Evolutionary conservation across 2,113 vertebrate species (phyloP), one percentile per base, ranked within the genome.

Genomic region (Chlorodrepanis virens): DNA sequence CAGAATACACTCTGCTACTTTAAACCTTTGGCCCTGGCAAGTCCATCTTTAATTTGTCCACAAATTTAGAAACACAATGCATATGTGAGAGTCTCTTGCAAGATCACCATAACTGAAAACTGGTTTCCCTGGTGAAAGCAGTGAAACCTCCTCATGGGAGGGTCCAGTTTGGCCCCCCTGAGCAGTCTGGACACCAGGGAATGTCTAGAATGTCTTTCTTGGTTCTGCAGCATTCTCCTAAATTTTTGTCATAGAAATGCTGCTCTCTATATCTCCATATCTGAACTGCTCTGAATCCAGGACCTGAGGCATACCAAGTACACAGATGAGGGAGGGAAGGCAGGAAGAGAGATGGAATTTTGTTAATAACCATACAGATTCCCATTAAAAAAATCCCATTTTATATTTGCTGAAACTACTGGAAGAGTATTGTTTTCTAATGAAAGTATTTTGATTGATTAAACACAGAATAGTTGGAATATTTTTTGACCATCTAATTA

Each of bases 1-100:
- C 60, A 42, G 39, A 39, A 50, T 83, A 33, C 27, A 6, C 31
- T 44, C 14, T 40, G 12, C 12, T 71, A 0, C 25, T 79, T 88
- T 22, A 56, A 77, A 60, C 2, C 12, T 64, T 92, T 86, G 47
- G 2, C 12, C 12, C 37, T 35, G 10, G 7, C 31, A 56, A 76
- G 15, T 44, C 15, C 29, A 2, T 63, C 49, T 63, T 50, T 21
- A 31, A 15, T 31, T 88, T 82, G 10, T 29, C 22, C 31, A 29
- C 13, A 47, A 31, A 52, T 72, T 56, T 53, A 80, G 35, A 15
- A 25, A 20, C 0, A 0, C 13, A 7, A 3, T 19, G 16, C 5
- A 1, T 35, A 11, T 18, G 2, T 39, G 29, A 54, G 19, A 49
- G 11, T 19, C 28, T 49, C 25, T 37, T 71, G 23, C 18, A 82